Conservation (phyloP, 2,113 vertebrate species). For the Falcunculus frontatus region DNA sequence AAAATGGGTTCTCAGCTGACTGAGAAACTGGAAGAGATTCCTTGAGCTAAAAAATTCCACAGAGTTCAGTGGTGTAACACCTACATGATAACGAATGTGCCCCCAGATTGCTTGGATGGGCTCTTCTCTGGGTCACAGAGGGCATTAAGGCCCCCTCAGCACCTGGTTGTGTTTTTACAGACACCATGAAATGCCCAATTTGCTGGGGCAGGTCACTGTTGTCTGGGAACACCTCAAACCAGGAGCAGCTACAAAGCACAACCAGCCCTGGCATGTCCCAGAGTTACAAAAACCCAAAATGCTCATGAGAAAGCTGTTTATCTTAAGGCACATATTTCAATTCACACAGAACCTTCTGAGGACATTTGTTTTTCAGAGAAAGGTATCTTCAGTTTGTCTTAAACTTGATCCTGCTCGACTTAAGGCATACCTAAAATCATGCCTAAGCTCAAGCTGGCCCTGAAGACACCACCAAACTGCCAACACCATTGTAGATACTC, state of each 20-base stretch:
- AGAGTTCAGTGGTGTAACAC: not conserved
- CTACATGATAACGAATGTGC: accelerated
- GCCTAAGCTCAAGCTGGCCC: not conserved
- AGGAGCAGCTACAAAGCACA: not conserved
- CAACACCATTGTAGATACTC: not conserved
- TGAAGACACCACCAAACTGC: not conserved
- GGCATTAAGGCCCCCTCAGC: not conserved
- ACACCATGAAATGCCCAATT: accelerated
- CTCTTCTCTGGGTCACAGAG: not conserved
- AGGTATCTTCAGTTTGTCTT: not conserved
- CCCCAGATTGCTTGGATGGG: not conserved
- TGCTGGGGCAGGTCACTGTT: not conserved
- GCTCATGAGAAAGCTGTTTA: not conserved
- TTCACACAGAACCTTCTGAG: not conserved
- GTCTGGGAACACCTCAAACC: not conserved
- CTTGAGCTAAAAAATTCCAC: not conserved
- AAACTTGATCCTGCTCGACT: not conserved
- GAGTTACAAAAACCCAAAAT: not conserved
- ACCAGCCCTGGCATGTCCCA: not conserved
- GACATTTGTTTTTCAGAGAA: not conserved
- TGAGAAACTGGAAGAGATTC: not conserved
- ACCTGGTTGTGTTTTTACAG: not conserved
- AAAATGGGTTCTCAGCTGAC: not conserved
- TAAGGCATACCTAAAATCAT: not conserved
- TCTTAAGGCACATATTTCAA: not conserved